Percentiles rank a stretch among this genome's conserved stretches.
These are phyloP conservation scores for Panurus biarmicus DNA, from an alignment of 2,113 vertebrate species.

Conservation along the genomic window DNA sequence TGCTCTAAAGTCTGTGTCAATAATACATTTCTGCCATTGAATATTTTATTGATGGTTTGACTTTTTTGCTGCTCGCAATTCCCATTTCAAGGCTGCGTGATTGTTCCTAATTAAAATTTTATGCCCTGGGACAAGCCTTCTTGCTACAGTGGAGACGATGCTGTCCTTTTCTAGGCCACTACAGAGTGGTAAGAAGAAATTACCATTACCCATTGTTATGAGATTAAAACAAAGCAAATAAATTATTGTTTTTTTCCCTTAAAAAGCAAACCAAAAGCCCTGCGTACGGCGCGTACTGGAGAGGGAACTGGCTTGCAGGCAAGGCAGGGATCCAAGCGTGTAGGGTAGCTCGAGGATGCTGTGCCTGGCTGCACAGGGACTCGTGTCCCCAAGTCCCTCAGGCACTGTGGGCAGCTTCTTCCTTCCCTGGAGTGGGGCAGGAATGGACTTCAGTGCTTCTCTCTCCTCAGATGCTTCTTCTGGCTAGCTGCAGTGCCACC, in stretches of 20 bases:
- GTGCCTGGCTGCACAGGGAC: background rate
- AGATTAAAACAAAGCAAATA: conserved; percentile 52
- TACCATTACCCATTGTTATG: conserved; percentile 28
- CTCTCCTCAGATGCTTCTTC: background rate
- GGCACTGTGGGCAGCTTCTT: background rate
- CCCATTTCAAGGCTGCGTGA: conserved; percentile 60
- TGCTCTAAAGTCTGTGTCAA: conserved; percentile 47
- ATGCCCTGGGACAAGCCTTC: conserved; percentile 59
- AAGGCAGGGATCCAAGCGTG: background rate
- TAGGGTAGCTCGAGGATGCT: background rate
- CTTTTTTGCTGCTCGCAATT: conserved; percentile 50
- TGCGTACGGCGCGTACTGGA: background rate
- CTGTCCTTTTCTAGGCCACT: conserved; percentile 58
- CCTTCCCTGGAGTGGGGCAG: accelerated
- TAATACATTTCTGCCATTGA: conserved; percentile 63
- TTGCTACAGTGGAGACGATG: conserved; percentile 38
- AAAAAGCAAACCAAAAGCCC: background rate
- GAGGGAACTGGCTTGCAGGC: background rate
- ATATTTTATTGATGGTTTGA: conserved; percentile 69
- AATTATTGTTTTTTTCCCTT: background rate
- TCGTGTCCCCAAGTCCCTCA: background rate
- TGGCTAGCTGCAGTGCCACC: background rate
- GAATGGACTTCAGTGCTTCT: background rate
- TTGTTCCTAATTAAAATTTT: conserved; percentile 68
- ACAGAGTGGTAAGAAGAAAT: conserved; percentile 20